Evolutionary conservation across 2,888 invertebrate genomes (phyloP).

Genomic region (Mesochorus sp.): DNA sequence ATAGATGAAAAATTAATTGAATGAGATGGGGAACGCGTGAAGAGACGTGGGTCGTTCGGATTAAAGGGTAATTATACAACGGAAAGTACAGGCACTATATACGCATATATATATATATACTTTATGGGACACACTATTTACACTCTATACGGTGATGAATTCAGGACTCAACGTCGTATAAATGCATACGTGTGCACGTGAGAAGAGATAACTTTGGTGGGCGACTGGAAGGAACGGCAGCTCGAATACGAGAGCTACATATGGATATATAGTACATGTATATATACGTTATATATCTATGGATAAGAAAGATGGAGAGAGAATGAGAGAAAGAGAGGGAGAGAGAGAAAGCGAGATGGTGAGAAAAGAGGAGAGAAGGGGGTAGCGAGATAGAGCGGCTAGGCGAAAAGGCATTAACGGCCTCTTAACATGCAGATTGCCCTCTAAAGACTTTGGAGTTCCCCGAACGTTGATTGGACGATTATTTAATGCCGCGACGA

Average conservation of each 20-base stretch:
- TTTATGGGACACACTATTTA: not conserved
- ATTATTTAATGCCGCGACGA: conserved; percentile 78
- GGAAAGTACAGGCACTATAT: conserved; percentile 32
- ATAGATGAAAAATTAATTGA: conserved; percentile 58
- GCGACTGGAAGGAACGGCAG: conserved; percentile 34
- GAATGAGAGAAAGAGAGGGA: conserved; percentile 24
- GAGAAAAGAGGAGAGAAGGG: conserved; percentile 41
- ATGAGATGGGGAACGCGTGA: conserved; percentile 51
- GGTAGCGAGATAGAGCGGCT: conserved; percentile 69
- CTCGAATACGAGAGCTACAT: not conserved
- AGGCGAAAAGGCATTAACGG: conserved; percentile 80
- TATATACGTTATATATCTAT: too few relatives aligned
- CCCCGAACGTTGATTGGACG: conserved; percentile 79
- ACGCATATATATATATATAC: conserved; percentile 8
- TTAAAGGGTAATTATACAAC: conserved; percentile 50
- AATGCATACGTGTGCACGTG: not conserved
- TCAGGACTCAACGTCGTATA: conserved; percentile 14
- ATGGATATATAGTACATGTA: not conserved
- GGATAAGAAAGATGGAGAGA: not conserved
- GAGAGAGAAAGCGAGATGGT: conserved; percentile 19
- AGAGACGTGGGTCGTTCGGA: conserved; percentile 50
- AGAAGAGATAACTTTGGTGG: conserved; percentile 44
- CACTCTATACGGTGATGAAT: conserved; percentile 22
- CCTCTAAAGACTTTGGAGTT: conserved; percentile 78
- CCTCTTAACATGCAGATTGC: conserved; percentile 82